Percentiles rank a stretch among this genome's conserved stretches.
These are phyloP conservation scores for Lasioglossum marginatum DNA, from an alignment of 2,888 invertebrate genomes.

Conservation along the genomic window DNA sequence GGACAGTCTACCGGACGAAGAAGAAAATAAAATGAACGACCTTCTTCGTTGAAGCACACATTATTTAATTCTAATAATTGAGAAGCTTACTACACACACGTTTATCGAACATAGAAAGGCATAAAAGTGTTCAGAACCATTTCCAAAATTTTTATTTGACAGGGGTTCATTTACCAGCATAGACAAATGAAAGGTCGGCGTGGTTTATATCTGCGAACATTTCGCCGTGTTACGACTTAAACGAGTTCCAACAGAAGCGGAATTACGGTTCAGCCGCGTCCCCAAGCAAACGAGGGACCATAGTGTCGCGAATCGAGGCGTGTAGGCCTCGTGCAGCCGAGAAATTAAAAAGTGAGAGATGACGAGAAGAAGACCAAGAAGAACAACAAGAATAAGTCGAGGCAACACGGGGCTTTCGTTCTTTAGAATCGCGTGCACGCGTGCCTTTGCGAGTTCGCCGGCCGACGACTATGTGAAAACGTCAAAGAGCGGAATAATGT, in stretches of 20 bases:
- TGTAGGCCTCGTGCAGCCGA: neutral
- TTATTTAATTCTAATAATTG: too few species aligned
- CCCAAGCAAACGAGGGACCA: neutral
- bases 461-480: conserved; percentile 73
- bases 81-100: too few species aligned
- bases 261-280: conserved; percentile 3
- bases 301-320: neutral
- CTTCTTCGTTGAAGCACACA: neutral
- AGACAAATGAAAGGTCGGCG: neutral
- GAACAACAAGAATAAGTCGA: neutral
- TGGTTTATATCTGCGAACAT: neutral
- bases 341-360: neutral
- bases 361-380: neutral
- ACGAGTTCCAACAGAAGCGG: neutral
- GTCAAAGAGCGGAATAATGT: conserved; percentile 80
- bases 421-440: conserved; percentile 51
- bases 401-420: conserved; percentile 16
- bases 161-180: neutral
- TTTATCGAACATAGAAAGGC: neutral
- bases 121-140: neutral
- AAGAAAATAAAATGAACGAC: neutral
- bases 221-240: neutral
- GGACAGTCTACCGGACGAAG: neutral
- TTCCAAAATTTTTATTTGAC: neutral
- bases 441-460: conserved; percentile 49